Percentiles rank a stretch among this genome's conserved stretches.
Evolutionary conservation across 2,113 vertebrate genomes (phyloP).

Genomic region (Poeciliopsis occidentalis): DNA sequence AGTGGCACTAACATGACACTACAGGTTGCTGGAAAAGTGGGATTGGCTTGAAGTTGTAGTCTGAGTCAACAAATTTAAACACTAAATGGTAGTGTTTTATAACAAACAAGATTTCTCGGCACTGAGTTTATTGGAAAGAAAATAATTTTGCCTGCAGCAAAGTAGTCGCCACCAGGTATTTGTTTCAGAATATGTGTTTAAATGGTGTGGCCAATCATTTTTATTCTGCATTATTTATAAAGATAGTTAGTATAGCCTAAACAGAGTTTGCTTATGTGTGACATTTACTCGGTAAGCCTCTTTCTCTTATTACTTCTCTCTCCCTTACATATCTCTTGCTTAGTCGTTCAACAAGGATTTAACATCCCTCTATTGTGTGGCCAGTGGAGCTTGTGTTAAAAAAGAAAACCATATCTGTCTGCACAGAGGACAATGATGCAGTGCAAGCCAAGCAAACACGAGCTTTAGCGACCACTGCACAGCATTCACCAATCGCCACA

Average conservation of each 20-base stretch:
- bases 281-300: constrained; percentile 7
- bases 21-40: not conserved
- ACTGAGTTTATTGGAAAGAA: constrained; percentile 15
- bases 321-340: constrained; percentile 19
- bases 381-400: constrained; percentile 52
- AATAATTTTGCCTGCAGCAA: not conserved
- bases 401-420: constrained; percentile 37
- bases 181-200: not conserved
- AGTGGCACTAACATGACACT: constrained; percentile 17
- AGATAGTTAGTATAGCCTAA: constrained; percentile 7
- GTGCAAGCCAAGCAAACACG: constrained; percentile 39
- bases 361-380: constrained; percentile 61
- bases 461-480: constrained; percentile 41
- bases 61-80: constrained; percentile 22
- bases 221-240: constrained; percentile 4
- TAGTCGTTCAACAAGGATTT: constrained; percentile 60
- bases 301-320: not conserved
- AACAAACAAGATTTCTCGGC: constrained; percentile 7
- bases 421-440: constrained; percentile 55
- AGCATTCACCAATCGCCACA: constrained; percentile 38
- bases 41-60: not conserved
- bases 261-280: constrained; percentile 26
- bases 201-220: not conserved
- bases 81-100: constrained; percentile 16
- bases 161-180: constrained; percentile 16